Evolutionary conservation across 2,888 invertebrate genomes (phyloP), one percentile per base, ranked within the genome.

Genomic region (Esperia sulphurella): DNA sequence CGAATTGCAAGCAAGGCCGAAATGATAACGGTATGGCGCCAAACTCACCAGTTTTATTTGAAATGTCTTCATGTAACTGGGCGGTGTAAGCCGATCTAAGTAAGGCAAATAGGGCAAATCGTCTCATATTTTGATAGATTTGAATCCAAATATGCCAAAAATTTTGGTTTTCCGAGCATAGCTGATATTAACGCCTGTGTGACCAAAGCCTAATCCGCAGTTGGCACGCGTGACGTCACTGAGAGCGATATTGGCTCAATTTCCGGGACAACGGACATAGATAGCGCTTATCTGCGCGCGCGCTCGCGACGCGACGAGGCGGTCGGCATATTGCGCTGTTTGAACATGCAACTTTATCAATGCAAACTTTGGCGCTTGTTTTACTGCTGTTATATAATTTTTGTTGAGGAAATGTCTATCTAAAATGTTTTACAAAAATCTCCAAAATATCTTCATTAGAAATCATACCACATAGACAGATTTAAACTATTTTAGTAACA

Each of bases 261-360:
- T 83, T 83, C 84, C 84, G 83, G 82, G 79, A 74, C 79, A 68
- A 61, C 73, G 75, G 65, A 65, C 65, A 65, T 51, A 53, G 83
- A 85, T 84, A 84, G 57, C 67, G 59, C 63, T 77, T 85, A 85
- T 85, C 85, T 73, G 55, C 46, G 55, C 52, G 48, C 49, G 56
- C 59, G 51, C 84, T 57, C 59, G 62, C 35, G 21, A 21, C 21
- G 21, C 60, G 62, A 66, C 61, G 61, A 65, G 79, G 80, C 83
- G 81, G 82, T 83, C 83, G 80, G 82, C 79, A 77, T 71, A 81
- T 79, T 67, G 70, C 58, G 53, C 51, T 74, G 68, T 75, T 71
- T 71, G 71, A 71, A 67, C 65, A 71, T 71, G 66, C 65, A 62
- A 54, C 48, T 51, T 57, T 49, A 45, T 52, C 50, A 21, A 5